These are phyloP conservation scores for Hypomecis punctinalis DNA, from an alignment of 2,888 invertebrate species.

Conservation along the genomic window DNA sequence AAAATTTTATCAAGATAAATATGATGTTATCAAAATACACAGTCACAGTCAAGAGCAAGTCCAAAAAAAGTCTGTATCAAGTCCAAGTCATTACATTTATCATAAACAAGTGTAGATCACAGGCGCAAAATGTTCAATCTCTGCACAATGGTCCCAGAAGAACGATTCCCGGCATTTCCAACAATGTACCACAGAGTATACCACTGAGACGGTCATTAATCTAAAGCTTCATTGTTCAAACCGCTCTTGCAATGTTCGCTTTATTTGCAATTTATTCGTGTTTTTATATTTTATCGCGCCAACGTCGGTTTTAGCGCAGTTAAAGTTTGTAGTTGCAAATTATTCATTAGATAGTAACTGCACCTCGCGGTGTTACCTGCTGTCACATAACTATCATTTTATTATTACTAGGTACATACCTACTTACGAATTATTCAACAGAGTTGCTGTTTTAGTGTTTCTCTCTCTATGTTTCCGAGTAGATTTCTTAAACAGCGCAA, in stretches of 20 bases:
- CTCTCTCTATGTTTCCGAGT: too few species aligned
- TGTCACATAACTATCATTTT: too few species aligned
- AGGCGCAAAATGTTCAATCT: slow-evolving; percentile 5
- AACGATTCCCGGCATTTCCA: slow-evolving; percentile 20
- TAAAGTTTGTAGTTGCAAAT: slow-evolving; percentile 34
- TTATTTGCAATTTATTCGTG: slow-evolving; percentile 24
- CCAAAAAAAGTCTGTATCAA: too few species aligned
- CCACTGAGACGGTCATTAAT: slow-evolving; percentile 41
- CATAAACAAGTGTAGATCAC: not conserved
- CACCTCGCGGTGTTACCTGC: too few species aligned
- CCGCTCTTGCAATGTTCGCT: slow-evolving; percentile 35
- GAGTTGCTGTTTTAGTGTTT: too few species aligned
- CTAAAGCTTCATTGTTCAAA: slow-evolving; percentile 38
- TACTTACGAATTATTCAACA: too few species aligned
- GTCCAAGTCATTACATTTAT: not conserved
- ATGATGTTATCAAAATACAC: too few species aligned
- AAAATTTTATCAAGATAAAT: too few species aligned
- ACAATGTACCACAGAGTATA: slow-evolving; percentile 29
- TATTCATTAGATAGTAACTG: slow-evolving; percentile 19
- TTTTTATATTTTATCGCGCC: slow-evolving; percentile 29
- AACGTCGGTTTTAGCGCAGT: slow-evolving; percentile 27
- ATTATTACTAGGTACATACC: too few species aligned
- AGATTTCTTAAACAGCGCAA: too few species aligned
- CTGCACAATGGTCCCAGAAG: slow-evolving; percentile 8
- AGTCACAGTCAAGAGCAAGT: too few species aligned